These are phyloP conservation scores for Eupithecia subumbrata DNA, from an alignment of 2,888 invertebrate species.

Conservation along the genomic window DNA sequence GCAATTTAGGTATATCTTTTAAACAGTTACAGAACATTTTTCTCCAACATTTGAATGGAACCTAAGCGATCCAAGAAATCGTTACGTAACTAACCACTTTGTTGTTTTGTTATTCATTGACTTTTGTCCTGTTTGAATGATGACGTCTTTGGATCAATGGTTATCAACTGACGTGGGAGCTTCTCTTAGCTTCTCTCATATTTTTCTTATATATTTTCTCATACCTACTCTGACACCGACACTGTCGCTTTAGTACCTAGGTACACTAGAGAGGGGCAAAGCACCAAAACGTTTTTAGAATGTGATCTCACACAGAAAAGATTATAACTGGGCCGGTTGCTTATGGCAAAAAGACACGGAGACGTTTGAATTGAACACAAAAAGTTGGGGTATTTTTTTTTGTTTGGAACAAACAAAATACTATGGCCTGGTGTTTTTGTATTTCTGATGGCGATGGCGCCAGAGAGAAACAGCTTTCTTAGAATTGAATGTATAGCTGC, in stretches of 20 bases:
- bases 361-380: not conserved
- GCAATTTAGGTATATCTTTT: not conserved
- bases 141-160: not conserved
- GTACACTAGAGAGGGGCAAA: not conserved
- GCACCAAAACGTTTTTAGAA: constrained; percentile 23
- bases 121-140: not conserved
- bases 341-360: constrained; percentile 11
- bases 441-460: not conserved
- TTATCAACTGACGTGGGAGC: not conserved
- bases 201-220: not conserved
- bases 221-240: not conserved
- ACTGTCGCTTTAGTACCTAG: not conserved
- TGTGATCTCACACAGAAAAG: constrained; percentile 19
- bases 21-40: not conserved
- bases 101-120: not conserved
- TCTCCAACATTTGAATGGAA: not conserved
- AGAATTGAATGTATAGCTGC: not conserved
- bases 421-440: not conserved
- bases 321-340: constrained; percentile 4
- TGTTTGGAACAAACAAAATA: not conserved
- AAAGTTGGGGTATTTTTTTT: not conserved
- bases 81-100: not conserved
- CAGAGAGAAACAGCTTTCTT: not conserved
- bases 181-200: not conserved
- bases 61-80: not conserved